phyloP scores from a whole-genome alignment of 1,140 invertebrate genomes.

The Orius laevigatus region DNA sequence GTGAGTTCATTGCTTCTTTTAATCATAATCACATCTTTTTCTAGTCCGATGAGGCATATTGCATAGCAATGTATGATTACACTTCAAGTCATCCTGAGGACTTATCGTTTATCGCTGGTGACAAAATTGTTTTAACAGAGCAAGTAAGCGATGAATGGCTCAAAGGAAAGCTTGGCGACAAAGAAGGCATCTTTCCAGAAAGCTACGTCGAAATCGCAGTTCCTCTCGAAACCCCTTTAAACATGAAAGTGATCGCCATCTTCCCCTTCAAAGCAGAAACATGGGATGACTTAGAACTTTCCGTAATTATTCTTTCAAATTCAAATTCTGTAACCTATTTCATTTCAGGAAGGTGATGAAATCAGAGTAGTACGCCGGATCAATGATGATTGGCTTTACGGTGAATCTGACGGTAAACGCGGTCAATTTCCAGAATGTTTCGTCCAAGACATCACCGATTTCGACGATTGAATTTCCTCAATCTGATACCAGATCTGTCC shows the following conservation, averaged over 20 bases:
- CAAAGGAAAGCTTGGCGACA: constrained; percentile 40
- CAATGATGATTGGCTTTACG: constrained; percentile 67
- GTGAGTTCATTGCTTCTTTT: no score
- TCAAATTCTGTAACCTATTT: no score
- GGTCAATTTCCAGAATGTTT: constrained; percentile 73
- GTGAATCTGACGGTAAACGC: constrained; percentile 42
- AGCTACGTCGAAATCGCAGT: constrained; percentile 62
- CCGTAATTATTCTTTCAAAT: no score
- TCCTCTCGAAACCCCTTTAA: constrained; percentile 33
- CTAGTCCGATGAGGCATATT: constrained; percentile 31
- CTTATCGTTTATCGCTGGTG: constrained; percentile 47
- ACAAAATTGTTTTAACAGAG: constrained; percentile 48
- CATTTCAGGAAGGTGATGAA: constrained; percentile 41
- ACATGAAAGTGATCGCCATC: constrained; percentile 31
- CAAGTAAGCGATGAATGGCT: constrained; percentile 63
- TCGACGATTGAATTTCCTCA: no score
- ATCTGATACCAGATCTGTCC: no score
- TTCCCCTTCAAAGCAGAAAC: constrained; percentile 43
- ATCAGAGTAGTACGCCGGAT: constrained; percentile 53
- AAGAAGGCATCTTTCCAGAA: constrained; percentile 62
- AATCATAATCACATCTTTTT: no score
- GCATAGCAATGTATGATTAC: constrained; percentile 58
- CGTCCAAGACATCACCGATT: constrained; percentile 30
- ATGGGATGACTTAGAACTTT: constrained; percentile 37
- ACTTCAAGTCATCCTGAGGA: constrained; percentile 48